Base-by-base conservation (phyloP, 2,888 invertebrate genomes). In the Lasioglossum lativentre region DNA sequence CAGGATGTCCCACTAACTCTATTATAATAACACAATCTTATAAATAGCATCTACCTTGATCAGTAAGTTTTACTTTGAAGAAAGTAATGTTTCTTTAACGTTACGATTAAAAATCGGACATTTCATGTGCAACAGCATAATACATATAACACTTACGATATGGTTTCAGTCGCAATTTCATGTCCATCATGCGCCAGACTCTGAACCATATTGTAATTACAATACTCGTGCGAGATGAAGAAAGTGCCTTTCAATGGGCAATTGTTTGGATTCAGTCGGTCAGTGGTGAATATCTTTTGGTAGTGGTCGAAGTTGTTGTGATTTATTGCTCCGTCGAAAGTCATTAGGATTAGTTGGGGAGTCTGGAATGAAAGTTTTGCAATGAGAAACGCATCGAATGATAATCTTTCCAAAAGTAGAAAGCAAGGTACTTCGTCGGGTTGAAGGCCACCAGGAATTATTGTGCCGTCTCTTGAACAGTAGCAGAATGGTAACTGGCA, bases 191-290 rank as follows among this genome's bases (percentile, higher is more conserved):
- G 97, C 79, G 98, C 98, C 79, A 99, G 96, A 93, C 98, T 96
- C 95, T 99, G 98, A 34, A 98, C 98, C 97, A 98, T 98, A 91
- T 97, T 98, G 95, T 99, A 99, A 95, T 99, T 99, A 94, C 98
- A 98, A 96, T 96, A 97, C 90, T 97, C 96, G 95, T 99, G 99
- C 10, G 98, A 98, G 88, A 98, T 96, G 96, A 99, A 99, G 96
- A 99, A 99, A 6, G 99, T 99, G 85, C 98, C 99, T 90, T 96
- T 97, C 89, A 99, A 97, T 27, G 97, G 96, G 93, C 99, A 99
- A 27, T 98, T 98, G 94, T 99, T 99, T 72, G 98, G 98, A 96
- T 99, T 99, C 93, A 97, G 96, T 89, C 98, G 96, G 94, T 97
- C 97, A 85, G 96, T 97, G 93, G 97, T 96, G 95, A 99, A 98